Conservation (phyloP, 2,797 vertebrate species). For the Sebastes kiyomatsui region DNA sequence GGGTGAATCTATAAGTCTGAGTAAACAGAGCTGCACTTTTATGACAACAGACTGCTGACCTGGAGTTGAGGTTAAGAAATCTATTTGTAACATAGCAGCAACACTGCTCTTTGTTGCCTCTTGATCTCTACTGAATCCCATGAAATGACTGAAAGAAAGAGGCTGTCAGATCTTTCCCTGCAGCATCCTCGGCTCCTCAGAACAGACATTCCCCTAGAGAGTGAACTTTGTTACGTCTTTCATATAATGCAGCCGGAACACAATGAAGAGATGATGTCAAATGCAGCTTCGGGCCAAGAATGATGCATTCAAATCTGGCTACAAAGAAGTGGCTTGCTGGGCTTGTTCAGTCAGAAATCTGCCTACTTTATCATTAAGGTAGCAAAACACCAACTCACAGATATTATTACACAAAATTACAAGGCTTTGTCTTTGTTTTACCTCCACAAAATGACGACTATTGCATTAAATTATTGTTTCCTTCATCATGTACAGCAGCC, state of each 20-base stretch:
- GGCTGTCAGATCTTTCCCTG: slow-evolving; percentile 7
- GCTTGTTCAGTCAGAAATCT: slow-evolving; percentile 4
- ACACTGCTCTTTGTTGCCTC: slow-evolving; percentile 13
- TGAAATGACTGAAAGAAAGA: slow-evolving; percentile 32
- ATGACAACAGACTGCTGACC: slow-evolving; percentile 49
- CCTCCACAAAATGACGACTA: neutral
- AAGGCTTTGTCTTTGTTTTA: neutral
- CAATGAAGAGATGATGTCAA: slow-evolving; percentile 20
- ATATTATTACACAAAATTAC: neutral
- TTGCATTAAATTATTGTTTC: neutral
- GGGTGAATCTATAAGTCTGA: slow-evolving; percentile 12
- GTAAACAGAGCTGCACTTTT: slow-evolving; percentile 36
- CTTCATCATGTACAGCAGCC: neutral
- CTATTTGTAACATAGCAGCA: slow-evolving; percentile 37
- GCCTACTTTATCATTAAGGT: neutral
- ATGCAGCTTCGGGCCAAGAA: neutral
- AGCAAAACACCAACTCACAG: neutral
- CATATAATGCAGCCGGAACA: neutral
- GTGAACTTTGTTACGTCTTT: slow-evolving; percentile 14
- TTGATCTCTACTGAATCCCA: slow-evolving; percentile 45
- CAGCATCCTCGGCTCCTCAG: slow-evolving; percentile 34
- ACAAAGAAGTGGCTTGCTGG: neutral
- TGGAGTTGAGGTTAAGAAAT: slow-evolving; percentile 39
- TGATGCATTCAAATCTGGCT: neutral
- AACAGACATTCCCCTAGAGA: slow-evolving; percentile 15